A percentile compares a stretch with the other conserved stretches of the same genome.
These are phyloP conservation scores for Micromussa lordhowensis DNA, from an alignment of 92 coral and sea anemone genomes.

Conservation along the genomic window DNA sequence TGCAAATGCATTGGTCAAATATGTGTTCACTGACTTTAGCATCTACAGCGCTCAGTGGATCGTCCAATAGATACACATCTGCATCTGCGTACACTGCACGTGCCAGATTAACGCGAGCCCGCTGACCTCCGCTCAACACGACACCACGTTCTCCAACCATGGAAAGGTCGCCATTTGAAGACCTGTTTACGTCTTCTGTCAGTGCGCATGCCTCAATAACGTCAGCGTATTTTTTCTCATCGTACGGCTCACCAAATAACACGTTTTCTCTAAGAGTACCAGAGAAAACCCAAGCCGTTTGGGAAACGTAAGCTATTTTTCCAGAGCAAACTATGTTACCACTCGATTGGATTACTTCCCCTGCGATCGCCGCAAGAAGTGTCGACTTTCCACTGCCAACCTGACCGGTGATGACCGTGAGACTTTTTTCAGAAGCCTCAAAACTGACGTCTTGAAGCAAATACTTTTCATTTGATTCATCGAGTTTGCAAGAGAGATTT, in stretches of 20 bases:
- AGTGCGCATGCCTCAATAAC: slow-evolving; percentile 23
- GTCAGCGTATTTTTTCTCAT: background rate
- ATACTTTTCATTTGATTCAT: background rate
- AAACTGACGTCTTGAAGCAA: slow-evolving; percentile 14
- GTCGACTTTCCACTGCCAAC: slow-evolving; percentile 45
- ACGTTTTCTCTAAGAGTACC: slow-evolving; percentile 37
- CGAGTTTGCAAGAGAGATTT: background rate
- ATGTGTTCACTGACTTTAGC: slow-evolving; percentile 35
- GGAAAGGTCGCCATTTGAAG: slow-evolving; percentile 21
- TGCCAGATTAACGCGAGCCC: slow-evolving; percentile 38
- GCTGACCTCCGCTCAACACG: slow-evolving; percentile 45
- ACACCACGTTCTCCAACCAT: slow-evolving; percentile 42
- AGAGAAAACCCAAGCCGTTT: slow-evolving; percentile 29
- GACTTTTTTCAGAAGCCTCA: background rate
- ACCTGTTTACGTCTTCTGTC: background rate
- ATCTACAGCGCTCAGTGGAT: slow-evolving; percentile 30
- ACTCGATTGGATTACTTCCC: slow-evolving; percentile 2
- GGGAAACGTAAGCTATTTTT: slow-evolving; percentile 32
- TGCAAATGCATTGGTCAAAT: slow-evolving; percentile 8
- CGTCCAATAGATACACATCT: slow-evolving; percentile 27
- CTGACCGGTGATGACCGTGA: slow-evolving; percentile 21
- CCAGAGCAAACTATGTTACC: slow-evolving; percentile 1
- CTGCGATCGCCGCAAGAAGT: slow-evolving; percentile 22
- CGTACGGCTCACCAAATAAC: slow-evolving; percentile 38
- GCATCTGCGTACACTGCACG: slow-evolving; percentile 49